Conservation (phyloP, 2,797 vertebrate genomes). For the Acipenser transmontanus region DNA sequence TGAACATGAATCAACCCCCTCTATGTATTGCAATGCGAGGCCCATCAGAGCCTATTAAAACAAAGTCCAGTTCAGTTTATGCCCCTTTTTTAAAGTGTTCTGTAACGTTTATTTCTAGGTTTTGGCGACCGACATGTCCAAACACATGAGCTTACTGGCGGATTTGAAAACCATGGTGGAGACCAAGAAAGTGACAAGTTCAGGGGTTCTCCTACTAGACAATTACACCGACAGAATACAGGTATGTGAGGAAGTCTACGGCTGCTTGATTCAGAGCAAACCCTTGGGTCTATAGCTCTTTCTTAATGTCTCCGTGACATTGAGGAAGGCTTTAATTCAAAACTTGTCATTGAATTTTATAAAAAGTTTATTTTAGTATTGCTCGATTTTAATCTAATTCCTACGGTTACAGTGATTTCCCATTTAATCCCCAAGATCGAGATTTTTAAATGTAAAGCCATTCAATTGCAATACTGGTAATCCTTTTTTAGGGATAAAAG, state of each 20-base stretch:
- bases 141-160: constrained; percentile 94
- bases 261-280: too few relatives aligned
- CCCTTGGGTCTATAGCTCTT: too few relatives aligned
- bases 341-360: too few relatives aligned
- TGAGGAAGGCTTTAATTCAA: too few relatives aligned
- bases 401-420: too few relatives aligned
- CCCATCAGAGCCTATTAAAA: background rate
- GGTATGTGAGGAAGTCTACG: constrained; percentile 47
- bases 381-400: too few relatives aligned
- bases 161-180: constrained; percentile 98
- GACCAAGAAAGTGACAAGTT: constrained; percentile 96
- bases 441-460: too few relatives aligned
- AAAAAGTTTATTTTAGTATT: too few relatives aligned
- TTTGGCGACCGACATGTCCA: constrained; percentile 96
- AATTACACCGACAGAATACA: constrained; percentile 97
- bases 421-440: too few relatives aligned
- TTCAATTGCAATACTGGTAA: too few relatives aligned
- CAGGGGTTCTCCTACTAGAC: constrained; percentile 89
- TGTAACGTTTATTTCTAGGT: constrained; percentile 56
- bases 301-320: too few relatives aligned
- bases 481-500: background rate
- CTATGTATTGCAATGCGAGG: background rate
- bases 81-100: background rate
- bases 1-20: background rate
- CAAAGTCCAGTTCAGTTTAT: too few relatives aligned